These are phyloP conservation scores for Glaucopsyche alexis DNA, from an alignment of 2,888 invertebrate genomes.

Conservation along the genomic window DNA sequence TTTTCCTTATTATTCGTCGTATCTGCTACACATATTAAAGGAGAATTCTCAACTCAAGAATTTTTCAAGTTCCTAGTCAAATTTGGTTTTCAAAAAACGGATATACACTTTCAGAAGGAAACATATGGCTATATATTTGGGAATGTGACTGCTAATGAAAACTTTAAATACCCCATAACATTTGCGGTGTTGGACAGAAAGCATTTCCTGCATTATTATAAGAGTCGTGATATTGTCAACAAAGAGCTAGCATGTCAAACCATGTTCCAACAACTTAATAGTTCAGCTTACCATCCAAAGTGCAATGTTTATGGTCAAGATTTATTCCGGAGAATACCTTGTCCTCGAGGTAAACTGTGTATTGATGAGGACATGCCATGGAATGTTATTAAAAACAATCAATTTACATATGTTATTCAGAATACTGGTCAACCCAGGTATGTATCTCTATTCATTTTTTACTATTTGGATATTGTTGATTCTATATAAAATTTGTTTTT, in stretches of 20 bases:
- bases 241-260: conserved; percentile 88
- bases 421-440: conserved; percentile 94
- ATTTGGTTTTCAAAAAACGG: conserved; percentile 98
- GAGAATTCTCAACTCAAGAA: conserved; percentile 77
- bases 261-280: conserved; percentile 93
- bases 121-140: conserved; percentile 98
- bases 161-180: conserved; percentile 85
- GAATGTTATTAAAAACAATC: conserved; percentile 92
- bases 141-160: conserved; percentile 88
- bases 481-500: neutral
- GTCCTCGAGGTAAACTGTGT: conserved; percentile 87
- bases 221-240: conserved; percentile 82
- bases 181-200: conserved; percentile 94
- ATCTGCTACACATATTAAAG: conserved; percentile 63
- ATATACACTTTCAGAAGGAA: conserved; percentile 89
- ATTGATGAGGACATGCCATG: conserved; percentile 91
- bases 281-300: conserved; percentile 89
- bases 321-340: conserved; percentile 92
- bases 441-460: neutral
- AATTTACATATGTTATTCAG: conserved; percentile 96
- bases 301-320: conserved; percentile 89
- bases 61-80: conserved; percentile 96
- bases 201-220: conserved; percentile 94
- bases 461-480: neutral
- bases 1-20: conserved; percentile 51